These are phyloP conservation scores for Xyrauchen texanus DNA, from an alignment of 2,113 vertebrate genomes.

Conservation along the genomic window DNA sequence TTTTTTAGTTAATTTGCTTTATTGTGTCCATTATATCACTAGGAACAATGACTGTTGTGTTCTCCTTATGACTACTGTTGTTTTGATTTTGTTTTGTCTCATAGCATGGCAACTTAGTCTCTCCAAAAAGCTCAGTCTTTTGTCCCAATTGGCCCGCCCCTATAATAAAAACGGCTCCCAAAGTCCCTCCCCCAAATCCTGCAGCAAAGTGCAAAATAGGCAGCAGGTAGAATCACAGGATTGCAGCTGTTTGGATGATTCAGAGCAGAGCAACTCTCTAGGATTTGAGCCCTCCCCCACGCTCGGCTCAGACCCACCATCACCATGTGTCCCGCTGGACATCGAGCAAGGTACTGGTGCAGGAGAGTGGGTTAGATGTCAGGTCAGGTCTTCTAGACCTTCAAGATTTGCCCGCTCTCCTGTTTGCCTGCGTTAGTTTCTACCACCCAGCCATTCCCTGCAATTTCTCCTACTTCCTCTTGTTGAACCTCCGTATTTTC, in stretches of 20 bases:
- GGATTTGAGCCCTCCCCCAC: slow-evolving; percentile 54
- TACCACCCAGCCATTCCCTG: slow-evolving; percentile 38
- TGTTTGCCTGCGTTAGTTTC: slow-evolving; percentile 38
- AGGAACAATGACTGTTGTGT: too few relatives aligned
- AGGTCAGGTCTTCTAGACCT: slow-evolving; percentile 11
- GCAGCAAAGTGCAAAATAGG: slow-evolving; percentile 61
- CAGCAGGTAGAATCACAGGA: slow-evolving; percentile 50
- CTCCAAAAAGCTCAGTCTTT: slow-evolving; percentile 80
- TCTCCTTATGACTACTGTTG: too few relatives aligned
- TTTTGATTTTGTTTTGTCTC: slow-evolving; percentile 50
- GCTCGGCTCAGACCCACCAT: slow-evolving; percentile 65
- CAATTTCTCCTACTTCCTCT: slow-evolving; percentile 17
- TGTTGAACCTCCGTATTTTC: slow-evolving; percentile 32
- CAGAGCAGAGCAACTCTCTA: slow-evolving; percentile 66
- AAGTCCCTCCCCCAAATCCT: slow-evolving; percentile 65
- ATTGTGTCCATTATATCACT: too few relatives aligned
- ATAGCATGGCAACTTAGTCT: slow-evolving; percentile 65
- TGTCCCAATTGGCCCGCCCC: slow-evolving; percentile 84
- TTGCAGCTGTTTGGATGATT: slow-evolving; percentile 58
- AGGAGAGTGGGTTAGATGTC: slow-evolving; percentile 42
- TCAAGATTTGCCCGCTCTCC: slow-evolving; percentile 38
- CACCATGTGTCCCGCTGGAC: slow-evolving; percentile 75
- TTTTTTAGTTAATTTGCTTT: too few relatives aligned
- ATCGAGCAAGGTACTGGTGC: slow-evolving; percentile 83
- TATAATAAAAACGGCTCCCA: slow-evolving; percentile 72